Percentiles rank a stretch among this genome's conserved stretches.
Conservation (phyloP, 1,140 invertebrate species). For the Tetraneura akinire region DNA sequence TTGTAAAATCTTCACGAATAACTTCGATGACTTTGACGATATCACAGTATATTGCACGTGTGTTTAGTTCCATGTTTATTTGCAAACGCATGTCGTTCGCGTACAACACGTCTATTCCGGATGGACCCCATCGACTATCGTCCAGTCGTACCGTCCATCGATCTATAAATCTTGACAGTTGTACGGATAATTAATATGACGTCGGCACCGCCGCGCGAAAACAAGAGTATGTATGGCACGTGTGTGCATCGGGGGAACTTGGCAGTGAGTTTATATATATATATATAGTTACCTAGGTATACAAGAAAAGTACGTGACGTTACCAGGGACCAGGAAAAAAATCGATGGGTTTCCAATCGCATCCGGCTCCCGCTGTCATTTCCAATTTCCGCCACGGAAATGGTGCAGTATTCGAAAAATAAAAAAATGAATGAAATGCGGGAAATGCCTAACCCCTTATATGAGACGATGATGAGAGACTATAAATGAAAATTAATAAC, state of each 20-base stretch:
- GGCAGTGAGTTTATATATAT: not conserved
- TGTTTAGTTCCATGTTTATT: no score
- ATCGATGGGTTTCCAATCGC: conserved; percentile 50
- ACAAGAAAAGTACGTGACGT: conserved; percentile 48
- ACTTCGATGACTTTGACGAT: no score
- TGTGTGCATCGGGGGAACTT: not conserved
- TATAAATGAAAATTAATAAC: conserved; percentile 25
- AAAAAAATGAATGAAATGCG: not conserved
- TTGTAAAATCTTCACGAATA: no score
- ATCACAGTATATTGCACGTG: no score
- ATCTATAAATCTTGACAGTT: conserved; percentile 43
- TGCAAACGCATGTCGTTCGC: not conserved
- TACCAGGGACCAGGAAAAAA: conserved; percentile 42
- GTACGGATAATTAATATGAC: conserved; percentile 47
- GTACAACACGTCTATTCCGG: not conserved
- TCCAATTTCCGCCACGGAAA: conserved; percentile 48
- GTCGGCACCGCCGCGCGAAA: not conserved
- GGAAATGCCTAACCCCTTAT: not conserved
- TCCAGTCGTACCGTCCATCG: no score
- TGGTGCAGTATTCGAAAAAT: conserved; percentile 4
- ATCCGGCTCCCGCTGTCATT: conserved; percentile 48
- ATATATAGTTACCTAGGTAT: conserved; percentile 33
- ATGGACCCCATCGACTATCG: not conserved
- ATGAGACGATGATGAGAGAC: not conserved
- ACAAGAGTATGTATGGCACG: conserved; percentile 40